These are phyloP conservation scores for Nestor notabilis DNA, from an alignment of 2,113 vertebrate genomes.

Conservation along the genomic window DNA sequence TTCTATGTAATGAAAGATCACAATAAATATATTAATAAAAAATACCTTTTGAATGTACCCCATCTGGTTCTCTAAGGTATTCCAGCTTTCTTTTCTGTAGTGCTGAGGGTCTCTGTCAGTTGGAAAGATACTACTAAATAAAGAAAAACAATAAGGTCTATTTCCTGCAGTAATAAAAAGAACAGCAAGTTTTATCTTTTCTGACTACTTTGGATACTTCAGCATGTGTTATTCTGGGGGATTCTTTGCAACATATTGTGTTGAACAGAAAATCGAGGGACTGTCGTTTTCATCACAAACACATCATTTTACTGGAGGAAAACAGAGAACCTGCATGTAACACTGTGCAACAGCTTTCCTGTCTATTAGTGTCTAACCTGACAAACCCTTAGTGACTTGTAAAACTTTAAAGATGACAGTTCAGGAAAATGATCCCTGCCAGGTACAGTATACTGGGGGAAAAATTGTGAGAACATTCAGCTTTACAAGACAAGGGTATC, in stretches of 20 bases:
- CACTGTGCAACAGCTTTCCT: neutral
- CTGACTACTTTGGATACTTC: neutral
- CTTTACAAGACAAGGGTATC: neutral
- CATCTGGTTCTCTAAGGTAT: neutral
- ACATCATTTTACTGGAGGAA: neutral
- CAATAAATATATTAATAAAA: conserved; percentile 8
- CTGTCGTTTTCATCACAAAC: conserved; percentile 1
- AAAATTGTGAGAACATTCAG: neutral
- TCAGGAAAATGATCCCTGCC: neutral
- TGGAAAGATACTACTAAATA: neutral
- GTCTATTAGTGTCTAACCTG: neutral
- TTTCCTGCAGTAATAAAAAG: neutral
- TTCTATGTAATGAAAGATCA: neutral
- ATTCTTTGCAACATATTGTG: neutral
- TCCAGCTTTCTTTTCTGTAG: neutral
- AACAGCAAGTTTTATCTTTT: neutral
- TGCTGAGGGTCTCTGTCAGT: neutral
- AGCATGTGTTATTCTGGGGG: neutral
- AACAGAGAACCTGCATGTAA: neutral
- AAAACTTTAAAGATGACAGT: conserved; percentile 3
- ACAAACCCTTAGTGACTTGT: neutral
- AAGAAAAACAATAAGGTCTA: neutral
- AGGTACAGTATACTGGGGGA: neutral
- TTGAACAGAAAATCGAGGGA: neutral
- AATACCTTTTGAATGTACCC: neutral